Base-by-base conservation (phyloP, 2,113 vertebrate genomes). In the Gavia stellata region DNA sequence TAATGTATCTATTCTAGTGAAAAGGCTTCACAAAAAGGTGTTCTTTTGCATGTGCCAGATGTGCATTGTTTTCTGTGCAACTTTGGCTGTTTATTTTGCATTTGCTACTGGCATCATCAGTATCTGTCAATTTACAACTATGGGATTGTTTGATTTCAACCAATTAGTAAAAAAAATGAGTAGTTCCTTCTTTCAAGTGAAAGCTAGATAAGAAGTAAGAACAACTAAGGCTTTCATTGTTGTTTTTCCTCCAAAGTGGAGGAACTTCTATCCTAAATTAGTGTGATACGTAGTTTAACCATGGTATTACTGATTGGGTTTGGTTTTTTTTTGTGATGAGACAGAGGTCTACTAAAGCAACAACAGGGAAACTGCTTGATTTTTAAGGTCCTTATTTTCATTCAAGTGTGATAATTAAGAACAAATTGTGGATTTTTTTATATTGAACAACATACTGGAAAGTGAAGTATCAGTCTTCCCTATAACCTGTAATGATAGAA, bases 201-300 rank as follows among this genome's bases (percentile, higher is more conserved):
- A 87, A 62, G 44, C 6, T 47, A 28, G 24, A 81, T 4, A 86
- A 61, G 55, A 90, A 78, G 16, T 33, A 63, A 59, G 17, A 81
- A 38, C 14, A 49, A 25, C 25, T 52, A 44, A 85, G 80, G 21
- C 18, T 86, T 90, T 70, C 71, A 7, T 26, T 1, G 1, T 33
- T 9, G 24, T 29, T 18, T 12, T 45, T 33, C 6, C 24, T 1
- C 17, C 3, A 1, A 63, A 63, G 53, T 3, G 0, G 19, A 77
- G 58, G 42, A 70, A 50, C 21, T 82, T 78, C 12, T 77, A 2
- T 79, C 11, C 23, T 65, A 31, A 70, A 66, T 56, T 59, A 53
- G 29, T 19, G 15, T 50, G 42, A 38, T 83, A 40, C 4, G 4
- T 65, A 61, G 34, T 74, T 95, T 44, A 65, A 33, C 28, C 12